These are phyloP conservation scores for Rhadinocentrus ornatus DNA, from an alignment of 2,797 vertebrate species.

Conservation along the genomic window DNA sequence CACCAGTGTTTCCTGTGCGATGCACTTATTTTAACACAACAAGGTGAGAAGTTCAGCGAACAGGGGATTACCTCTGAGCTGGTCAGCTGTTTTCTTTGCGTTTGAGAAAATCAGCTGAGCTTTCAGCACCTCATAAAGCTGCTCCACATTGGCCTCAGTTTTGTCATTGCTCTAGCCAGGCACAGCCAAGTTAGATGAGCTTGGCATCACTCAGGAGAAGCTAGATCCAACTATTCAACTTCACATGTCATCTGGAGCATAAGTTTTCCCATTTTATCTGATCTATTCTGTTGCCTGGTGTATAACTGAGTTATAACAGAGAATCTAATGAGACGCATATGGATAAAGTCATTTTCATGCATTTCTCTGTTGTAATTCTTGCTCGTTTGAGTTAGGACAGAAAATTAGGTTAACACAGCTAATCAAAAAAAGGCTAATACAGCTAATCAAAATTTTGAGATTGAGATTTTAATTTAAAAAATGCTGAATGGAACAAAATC, in stretches of 20 bases:
- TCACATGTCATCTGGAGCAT: not conserved
- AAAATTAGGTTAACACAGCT: slow-evolving; percentile 7
- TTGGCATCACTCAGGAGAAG: not conserved
- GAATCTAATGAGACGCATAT: not conserved
- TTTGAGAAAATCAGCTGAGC: slow-evolving; percentile 34
- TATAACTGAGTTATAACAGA: not conserved
- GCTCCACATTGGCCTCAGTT: slow-evolving; percentile 25
- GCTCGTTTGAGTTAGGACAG: not conserved
- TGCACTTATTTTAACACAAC: slow-evolving; percentile 53
- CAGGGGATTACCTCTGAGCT: slow-evolving; percentile 57
- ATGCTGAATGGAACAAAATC: not conserved
- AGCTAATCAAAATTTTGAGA: slow-evolving; percentile 1
- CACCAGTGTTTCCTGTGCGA: slow-evolving; percentile 33
- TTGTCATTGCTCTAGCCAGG: slow-evolving; percentile 18
- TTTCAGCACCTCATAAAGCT: slow-evolving; percentile 41
- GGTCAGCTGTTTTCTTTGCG: slow-evolving; percentile 42
- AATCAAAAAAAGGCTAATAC: slow-evolving; percentile 4
- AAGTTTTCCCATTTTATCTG: not conserved
- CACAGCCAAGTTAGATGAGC: slow-evolving; percentile 1
- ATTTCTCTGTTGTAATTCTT: not conserved
- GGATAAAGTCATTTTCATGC: not conserved
- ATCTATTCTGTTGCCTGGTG: not conserved
- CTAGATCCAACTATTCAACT: slow-evolving; percentile 3
- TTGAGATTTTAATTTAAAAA: not conserved
- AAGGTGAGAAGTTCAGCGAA: slow-evolving; percentile 56